Conservation (phyloP, 1,140 invertebrate genomes). For the Drosophila pallidifrons region DNA sequence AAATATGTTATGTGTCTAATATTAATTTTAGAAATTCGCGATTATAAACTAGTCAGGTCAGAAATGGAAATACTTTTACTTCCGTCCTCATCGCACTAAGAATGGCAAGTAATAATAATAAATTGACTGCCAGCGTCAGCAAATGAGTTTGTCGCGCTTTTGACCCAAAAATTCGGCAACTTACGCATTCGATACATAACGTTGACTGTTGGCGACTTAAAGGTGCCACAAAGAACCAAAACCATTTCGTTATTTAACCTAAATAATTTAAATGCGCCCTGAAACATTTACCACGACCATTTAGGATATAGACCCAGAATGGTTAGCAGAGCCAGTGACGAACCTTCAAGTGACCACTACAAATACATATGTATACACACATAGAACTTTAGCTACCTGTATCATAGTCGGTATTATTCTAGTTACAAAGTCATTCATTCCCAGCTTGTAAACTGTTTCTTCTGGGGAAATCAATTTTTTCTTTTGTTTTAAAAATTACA, state of each 20-base stretch:
- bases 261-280: constrained; percentile 72
- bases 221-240: constrained; percentile 41
- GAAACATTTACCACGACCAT: constrained; percentile 33
- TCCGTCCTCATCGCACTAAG: background rate
- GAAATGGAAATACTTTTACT: background rate
- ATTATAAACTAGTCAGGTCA: background rate
- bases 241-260: constrained; percentile 57
- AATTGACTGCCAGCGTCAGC: constrained; percentile 6
- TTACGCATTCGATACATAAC: background rate
- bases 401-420: background rate
- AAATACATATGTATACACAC: constrained; percentile 2
- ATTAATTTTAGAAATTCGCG: background rate
- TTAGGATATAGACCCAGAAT: constrained; percentile 8
- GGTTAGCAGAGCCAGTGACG: constrained; percentile 18
- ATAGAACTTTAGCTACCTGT: background rate
- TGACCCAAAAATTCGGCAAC: constrained; percentile 47
- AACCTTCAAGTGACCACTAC: constrained; percentile 77
- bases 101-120: constrained; percentile 13
- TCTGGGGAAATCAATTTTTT: constrained; percentile 50
- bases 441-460: constrained; percentile 1
- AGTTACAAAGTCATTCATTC: constrained; percentile 12
- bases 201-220: constrained; percentile 22
- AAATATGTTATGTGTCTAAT: background rate
- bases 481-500: constrained; percentile 6
- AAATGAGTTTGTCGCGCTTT: constrained; percentile 29